phyloP scores from a whole-genome alignment of 1,140 invertebrate species.

The Stegodyphus mimosarum region DNA sequence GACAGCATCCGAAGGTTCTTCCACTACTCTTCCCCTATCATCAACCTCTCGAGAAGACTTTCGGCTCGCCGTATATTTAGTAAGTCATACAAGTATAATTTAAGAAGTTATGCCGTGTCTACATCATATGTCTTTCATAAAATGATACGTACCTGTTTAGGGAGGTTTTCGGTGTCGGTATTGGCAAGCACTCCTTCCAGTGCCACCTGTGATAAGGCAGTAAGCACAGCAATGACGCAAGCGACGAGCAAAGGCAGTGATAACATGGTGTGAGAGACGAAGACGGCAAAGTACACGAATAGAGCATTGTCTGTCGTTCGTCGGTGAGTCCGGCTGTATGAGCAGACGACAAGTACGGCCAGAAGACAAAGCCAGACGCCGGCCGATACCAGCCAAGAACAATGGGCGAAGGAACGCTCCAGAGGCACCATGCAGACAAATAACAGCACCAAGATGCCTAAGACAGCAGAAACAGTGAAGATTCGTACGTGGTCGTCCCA shows the following conservation, averaged over 20 bases:
- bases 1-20: too few species aligned
- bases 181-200: conserved; percentile 63
- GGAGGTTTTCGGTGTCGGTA: conserved; percentile 57
- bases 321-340: conserved; percentile 53
- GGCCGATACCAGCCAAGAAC: conserved; percentile 62
- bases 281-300: conserved; percentile 65
- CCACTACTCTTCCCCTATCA: too few species aligned
- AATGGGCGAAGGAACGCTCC: conserved; percentile 61
- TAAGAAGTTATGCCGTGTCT: too few species aligned
- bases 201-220: conserved; percentile 64
- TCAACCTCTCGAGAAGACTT: too few species aligned
- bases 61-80: too few species aligned
- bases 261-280: conserved; percentile 66
- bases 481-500: conserved; percentile 50
- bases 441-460: conserved; percentile 62
- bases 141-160: conserved; percentile 61
- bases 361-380: conserved; percentile 63
- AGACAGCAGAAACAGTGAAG: conserved; percentile 62
- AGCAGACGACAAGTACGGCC: conserved; percentile 60
- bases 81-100: too few species aligned
- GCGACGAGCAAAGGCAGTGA: conserved; percentile 64
- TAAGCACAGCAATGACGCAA: conserved; percentile 63
- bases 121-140: too few species aligned
- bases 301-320: conserved; percentile 64
- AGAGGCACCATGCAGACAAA: conserved; percentile 61